A percentile compares a stretch with the other conserved stretches of the same genome.
These are phyloP conservation scores for Cephus sareptanus DNA, from an alignment of 2,888 invertebrate species.

Conservation along the genomic window DNA sequence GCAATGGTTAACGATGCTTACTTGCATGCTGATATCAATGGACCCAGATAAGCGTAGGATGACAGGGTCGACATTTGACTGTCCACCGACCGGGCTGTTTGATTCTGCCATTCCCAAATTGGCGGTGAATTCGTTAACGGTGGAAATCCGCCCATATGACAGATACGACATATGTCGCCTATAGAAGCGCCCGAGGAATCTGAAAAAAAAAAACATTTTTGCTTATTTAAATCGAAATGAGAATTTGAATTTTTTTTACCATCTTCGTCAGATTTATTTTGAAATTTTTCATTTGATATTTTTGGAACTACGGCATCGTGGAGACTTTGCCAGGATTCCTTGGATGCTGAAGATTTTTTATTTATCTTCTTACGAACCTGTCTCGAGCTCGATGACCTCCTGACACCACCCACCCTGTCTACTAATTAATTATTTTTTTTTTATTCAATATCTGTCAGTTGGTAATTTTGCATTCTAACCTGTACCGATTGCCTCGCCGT, in stretches of 20 bases:
- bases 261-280: neutral
- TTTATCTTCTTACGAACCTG: neutral
- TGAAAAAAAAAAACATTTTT: neutral
- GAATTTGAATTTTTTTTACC: neutral
- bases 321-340: neutral
- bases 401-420: neutral
- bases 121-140: constrained; percentile 27
- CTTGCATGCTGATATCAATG: constrained; percentile 61
- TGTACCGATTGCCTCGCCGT: constrained; percentile 31
- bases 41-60: constrained; percentile 50
- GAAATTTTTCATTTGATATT: neutral
- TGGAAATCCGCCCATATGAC: constrained; percentile 60
- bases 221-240: neutral
- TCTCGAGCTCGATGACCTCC: neutral
- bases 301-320: neutral
- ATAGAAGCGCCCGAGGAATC: constrained; percentile 19
- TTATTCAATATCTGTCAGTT: neutral
- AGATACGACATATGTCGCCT: constrained; percentile 60
- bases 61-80: constrained; percentile 44
- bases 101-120: constrained; percentile 40
- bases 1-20: constrained; percentile 28
- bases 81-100: constrained; percentile 30
- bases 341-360: neutral
- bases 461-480: constrained; percentile 39
- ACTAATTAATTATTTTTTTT: neutral